These are phyloP conservation scores for Heliconius hortense DNA, from an alignment of 2,888 invertebrate genomes.

Conservation along the genomic window DNA sequence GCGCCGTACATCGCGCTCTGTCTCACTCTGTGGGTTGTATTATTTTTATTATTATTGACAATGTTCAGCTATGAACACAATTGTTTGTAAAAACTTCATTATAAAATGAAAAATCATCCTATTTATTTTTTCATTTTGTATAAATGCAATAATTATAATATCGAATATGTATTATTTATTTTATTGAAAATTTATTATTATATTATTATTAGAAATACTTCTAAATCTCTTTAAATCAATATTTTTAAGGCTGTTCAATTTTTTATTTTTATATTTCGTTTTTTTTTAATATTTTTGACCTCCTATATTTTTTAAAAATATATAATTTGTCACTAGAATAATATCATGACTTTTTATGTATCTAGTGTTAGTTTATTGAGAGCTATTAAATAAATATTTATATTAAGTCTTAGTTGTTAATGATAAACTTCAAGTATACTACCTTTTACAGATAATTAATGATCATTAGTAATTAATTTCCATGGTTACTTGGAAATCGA, in stretches of 20 bases:
- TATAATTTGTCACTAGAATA: background rate
- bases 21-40: background rate
- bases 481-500: constrained; percentile 5
- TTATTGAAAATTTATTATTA: too few relatives aligned
- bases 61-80: background rate
- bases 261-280: too few relatives aligned
- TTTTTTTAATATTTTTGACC: too few relatives aligned
- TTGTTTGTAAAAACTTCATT: too few relatives aligned
- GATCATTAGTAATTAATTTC: constrained; percentile 13
- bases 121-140: background rate
- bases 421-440: constrained; percentile 16
- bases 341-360: background rate
- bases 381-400: constrained; percentile 39
- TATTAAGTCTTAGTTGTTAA: constrained; percentile 26
- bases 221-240: too few relatives aligned
- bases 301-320: too few relatives aligned
- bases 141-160: background rate
- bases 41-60: background rate
- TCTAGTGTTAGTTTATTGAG: constrained; percentile 31
- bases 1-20: too few relatives aligned
- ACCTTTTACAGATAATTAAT: constrained; percentile 9
- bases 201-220: too few relatives aligned
- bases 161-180: too few relatives aligned
- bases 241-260: too few relatives aligned
- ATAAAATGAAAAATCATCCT: background rate